Base-by-base conservation (phyloP, 37 sponge, comb jelly and placozoan genomes). In the Amphimedon queenslandica region DNA sequence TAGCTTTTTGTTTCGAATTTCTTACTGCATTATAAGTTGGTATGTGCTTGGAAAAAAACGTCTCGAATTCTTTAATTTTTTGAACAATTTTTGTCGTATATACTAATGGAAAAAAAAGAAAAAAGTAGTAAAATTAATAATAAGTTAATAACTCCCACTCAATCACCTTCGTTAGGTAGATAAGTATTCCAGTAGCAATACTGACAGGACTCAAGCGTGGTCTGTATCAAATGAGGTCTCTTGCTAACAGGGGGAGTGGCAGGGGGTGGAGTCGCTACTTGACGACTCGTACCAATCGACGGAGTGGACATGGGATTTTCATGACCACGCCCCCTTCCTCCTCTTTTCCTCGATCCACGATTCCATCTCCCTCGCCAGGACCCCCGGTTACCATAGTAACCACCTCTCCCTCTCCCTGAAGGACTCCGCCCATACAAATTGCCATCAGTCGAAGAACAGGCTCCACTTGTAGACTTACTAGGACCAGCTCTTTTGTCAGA, bases 131-230 rank as follows among this genome's bases (percentile, higher is more conserved):
- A n/a, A n/a, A n/a, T n/a, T n/a, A n/a, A n/a, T n/a, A n/a, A n/a
- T n/a, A n/a, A n/a, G n/a, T n/a, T n/a, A n/a, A n/a, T n/a, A n/a
- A n/a, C n/a, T n/a, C n/a, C 51, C 8, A 8, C 8, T 8, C 51
- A 47, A 3, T 67, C 40, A 87, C 88, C 74, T 71, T 91, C 77
- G 24, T 84, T 55, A 0, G 82, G 83, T 36, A 85, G 55, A 61
- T 91, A 91, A 27, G 28, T 60, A 42, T 66, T 72, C 92, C 92
- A 91, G 4, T 68, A 33, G 37, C 63, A 60, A 63, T 86, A 91
- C 2, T 75, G 80, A 42, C 74, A 71, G 66, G 40, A 69, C 11
- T 5, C 40, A 8, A 91, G 68, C 29, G 77, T 56, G 0, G 81
- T 42, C 40, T 89, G 90, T 24, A 76, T 63, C 37, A 79, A 38